phyloP scores from a whole-genome alignment of 2,888 invertebrate species.

The Operophtera brumata region DNA sequence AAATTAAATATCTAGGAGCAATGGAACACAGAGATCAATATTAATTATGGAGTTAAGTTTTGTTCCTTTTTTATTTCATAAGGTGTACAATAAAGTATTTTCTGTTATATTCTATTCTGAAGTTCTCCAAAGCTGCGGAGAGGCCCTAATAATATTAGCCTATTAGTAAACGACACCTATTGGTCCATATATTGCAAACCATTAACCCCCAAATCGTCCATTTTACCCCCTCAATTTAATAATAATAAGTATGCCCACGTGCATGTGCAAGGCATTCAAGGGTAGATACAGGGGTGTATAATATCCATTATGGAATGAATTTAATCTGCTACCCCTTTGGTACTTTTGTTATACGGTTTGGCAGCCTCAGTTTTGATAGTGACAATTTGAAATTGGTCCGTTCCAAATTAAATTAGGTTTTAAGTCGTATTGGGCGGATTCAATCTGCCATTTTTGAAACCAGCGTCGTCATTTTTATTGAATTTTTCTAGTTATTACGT shows the following conservation, averaged over 20 bases:
- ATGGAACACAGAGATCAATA: too few relatives aligned
- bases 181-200: constrained; percentile 3
- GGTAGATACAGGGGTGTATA: constrained; percentile 44
- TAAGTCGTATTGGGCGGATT: constrained; percentile 1
- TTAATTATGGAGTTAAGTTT: too few relatives aligned
- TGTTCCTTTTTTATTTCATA: too few relatives aligned
- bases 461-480: too few relatives aligned
- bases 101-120: too few relatives aligned
- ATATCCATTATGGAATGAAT: constrained; percentile 45
- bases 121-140: too few relatives aligned
- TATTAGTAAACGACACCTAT: not conserved
- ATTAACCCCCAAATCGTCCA: constrained; percentile 17
- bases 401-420: constrained; percentile 14
- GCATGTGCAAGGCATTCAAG: constrained; percentile 37
- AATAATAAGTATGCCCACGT: constrained; percentile 43
- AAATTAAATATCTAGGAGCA: too few relatives aligned
- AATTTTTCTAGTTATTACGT: too few relatives aligned
- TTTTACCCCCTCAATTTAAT: constrained; percentile 36
- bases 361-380: constrained; percentile 22
- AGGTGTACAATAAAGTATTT: too few relatives aligned
- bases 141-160: too few relatives aligned
- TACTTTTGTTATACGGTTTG: constrained; percentile 24
- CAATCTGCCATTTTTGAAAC: too few relatives aligned
- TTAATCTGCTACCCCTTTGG: constrained; percentile 38
- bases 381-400: constrained; percentile 19